Conservation (phyloP, 2,797 vertebrate species). For the Poecilia gillii region DNA sequence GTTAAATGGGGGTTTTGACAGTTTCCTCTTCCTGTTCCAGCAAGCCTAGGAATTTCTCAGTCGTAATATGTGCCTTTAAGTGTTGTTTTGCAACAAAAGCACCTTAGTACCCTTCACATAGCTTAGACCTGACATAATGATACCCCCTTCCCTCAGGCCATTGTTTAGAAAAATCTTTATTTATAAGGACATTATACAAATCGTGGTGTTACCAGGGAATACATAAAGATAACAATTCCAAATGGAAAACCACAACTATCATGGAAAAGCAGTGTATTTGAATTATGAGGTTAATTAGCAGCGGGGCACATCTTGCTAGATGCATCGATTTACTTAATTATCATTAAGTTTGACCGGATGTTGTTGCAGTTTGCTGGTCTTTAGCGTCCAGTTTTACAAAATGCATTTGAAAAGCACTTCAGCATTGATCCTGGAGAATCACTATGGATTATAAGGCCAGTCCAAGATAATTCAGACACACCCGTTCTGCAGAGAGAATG, state of each 20-base stretch:
- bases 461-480: background rate
- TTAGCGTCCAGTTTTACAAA: background rate
- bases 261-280: background rate
- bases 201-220: background rate
- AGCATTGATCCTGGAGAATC: conserved; percentile 5
- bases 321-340: conserved; percentile 8
- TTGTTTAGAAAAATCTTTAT: background rate
- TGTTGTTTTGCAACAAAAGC: conserved; percentile 68
- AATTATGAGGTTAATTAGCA: conserved; percentile 3
- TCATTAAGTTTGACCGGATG: background rate
- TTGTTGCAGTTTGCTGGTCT: background rate
- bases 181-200: background rate
- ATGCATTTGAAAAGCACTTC: background rate
- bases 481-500: background rate
- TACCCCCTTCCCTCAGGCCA: conserved; percentile 1
- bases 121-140: conserved; percentile 55
- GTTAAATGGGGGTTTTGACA: conserved; percentile 39
- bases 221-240: background rate
- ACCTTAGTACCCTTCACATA: conserved; percentile 62
- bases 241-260: background rate
- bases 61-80: conserved; percentile 47
- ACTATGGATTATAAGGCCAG: background rate
- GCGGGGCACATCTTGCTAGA: background rate
- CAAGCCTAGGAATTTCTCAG: conserved; percentile 73
- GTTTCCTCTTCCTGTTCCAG: conserved; percentile 62